Percentiles rank a stretch among this genome's conserved stretches.
These are phyloP conservation scores for Hemiscyllium ocellatum DNA, from an alignment of 2,113 vertebrate species.

Conservation along the genomic window DNA sequence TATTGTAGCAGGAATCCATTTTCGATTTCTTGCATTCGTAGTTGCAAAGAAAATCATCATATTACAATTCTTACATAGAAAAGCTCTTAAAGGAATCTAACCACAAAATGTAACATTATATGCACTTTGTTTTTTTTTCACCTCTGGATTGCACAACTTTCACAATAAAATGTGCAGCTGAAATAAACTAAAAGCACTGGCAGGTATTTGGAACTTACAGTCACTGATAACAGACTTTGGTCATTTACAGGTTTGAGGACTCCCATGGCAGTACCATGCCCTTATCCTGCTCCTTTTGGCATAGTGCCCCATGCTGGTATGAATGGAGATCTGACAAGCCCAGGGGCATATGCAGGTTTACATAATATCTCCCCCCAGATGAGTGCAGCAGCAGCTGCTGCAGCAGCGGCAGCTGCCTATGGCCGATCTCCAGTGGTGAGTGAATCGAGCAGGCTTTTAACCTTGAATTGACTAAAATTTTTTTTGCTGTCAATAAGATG, in stretches of 20 bases:
- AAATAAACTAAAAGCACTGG: not conserved
- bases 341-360: constrained; percentile 67
- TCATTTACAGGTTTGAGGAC: constrained; percentile 62
- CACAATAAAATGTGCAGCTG: not conserved
- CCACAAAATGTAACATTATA: not conserved
- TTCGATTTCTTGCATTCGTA: not conserved
- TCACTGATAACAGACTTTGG: not conserved
- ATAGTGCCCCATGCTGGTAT: constrained; percentile 71
- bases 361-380: constrained; percentile 75
- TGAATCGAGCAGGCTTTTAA: constrained; percentile 25
- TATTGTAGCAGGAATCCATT: not conserved
- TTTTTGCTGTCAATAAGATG: not conserved
- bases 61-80: not conserved
- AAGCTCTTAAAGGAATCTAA: not conserved
- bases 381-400: constrained; percentile 66
- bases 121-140: not conserved
- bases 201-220: not conserved
- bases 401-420: constrained; percentile 57
- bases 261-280: constrained; percentile 74
- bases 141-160: not conserved
- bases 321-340: constrained; percentile 71
- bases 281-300: constrained; percentile 69
- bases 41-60: not conserved
- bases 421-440: constrained; percentile 73
- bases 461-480: not conserved